A percentile compares a stretch with the other conserved stretches of the same genome.
These are phyloP conservation scores for Acropora tenuis DNA, from an alignment of 64 coral and sea anemone genomes.

Conservation along the genomic window DNA sequence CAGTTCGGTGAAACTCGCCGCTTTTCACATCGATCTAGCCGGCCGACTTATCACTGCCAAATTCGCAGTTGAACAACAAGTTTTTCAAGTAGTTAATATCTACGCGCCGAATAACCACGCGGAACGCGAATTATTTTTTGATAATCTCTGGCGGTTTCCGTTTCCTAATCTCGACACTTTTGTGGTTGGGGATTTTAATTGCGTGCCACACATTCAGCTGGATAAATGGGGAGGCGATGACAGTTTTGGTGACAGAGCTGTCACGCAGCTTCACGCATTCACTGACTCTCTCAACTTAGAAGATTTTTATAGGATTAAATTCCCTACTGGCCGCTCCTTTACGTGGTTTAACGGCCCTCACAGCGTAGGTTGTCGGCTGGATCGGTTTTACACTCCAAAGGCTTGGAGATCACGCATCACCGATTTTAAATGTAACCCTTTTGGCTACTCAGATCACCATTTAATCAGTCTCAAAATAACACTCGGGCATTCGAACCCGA, in stretches of 20 bases:
- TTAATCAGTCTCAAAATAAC: not conserved
- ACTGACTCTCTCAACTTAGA: not conserved
- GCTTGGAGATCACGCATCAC: not conserved
- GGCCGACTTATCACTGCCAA: not conserved
- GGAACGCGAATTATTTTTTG: not conserved
- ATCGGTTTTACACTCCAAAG: not conserved
- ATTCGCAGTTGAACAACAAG: not conserved
- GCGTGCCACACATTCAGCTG: not conserved
- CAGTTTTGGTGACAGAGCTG: not conserved
- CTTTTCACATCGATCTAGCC: not conserved
- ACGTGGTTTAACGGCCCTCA: conserved; percentile 6
- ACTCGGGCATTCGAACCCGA: not conserved
- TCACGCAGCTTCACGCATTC: not conserved
- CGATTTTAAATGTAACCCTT: not conserved
- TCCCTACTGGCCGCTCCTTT: not conserved
- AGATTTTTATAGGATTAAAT: not conserved
- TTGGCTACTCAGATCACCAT: not conserved
- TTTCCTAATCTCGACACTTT: not conserved
- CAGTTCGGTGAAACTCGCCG: not conserved
- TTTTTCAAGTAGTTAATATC: not conserved
- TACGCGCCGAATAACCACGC: not conserved
- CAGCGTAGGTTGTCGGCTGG: not conserved
- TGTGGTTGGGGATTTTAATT: conserved; percentile 7
- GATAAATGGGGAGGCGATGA: conserved; percentile 11
- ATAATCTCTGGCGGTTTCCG: not conserved